Percentiles rank a stretch among this genome's conserved stretches.
phyloP scores from a whole-genome alignment of 2,888 invertebrate species.

The Aplocera efformata region DNA sequence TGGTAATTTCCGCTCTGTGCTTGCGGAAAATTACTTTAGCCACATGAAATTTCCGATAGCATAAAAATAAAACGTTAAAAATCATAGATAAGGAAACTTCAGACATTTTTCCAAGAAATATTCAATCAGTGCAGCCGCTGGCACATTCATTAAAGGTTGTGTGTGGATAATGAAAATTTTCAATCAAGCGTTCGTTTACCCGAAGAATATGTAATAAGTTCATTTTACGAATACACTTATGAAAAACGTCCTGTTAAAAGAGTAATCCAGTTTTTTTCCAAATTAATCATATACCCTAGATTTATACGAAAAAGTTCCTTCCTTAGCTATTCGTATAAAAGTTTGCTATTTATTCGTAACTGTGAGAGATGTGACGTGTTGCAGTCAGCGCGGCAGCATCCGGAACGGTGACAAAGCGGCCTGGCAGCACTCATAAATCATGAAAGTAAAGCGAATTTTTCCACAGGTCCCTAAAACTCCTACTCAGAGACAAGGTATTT shows the following conservation, averaged over 20 bases:
- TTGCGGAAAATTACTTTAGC: constrained; percentile 79
- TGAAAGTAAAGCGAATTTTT: constrained; percentile 9
- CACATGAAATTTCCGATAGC: constrained; percentile 75
- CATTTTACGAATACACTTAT: no score
- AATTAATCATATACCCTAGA: no score
- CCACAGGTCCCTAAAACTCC: no score
- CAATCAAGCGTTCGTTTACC: no score
- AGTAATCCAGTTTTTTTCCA: no score
- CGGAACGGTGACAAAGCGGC: constrained; percentile 7
- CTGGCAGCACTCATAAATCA: constrained; percentile 15
- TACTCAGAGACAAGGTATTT: no score
- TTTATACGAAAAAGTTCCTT: no score
- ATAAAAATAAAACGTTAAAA: constrained; percentile 66
- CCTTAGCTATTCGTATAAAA: no score
- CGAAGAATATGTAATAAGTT: no score
- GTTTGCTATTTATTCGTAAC: background rate
- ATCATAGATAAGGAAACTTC: constrained; percentile 40
- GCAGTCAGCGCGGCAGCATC: constrained; percentile 13
- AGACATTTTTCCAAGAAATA: constrained; percentile 32
- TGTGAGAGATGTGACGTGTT: constrained; percentile 18
- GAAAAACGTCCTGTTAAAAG: no score
- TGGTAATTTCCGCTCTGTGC: constrained; percentile 77
- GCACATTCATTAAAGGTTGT: constrained; percentile 18
- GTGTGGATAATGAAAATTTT: constrained; percentile 16
- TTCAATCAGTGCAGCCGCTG: constrained; percentile 17